phyloP scores from a whole-genome alignment of 2,888 invertebrate species.

The Ernsta delagoae region DNA sequence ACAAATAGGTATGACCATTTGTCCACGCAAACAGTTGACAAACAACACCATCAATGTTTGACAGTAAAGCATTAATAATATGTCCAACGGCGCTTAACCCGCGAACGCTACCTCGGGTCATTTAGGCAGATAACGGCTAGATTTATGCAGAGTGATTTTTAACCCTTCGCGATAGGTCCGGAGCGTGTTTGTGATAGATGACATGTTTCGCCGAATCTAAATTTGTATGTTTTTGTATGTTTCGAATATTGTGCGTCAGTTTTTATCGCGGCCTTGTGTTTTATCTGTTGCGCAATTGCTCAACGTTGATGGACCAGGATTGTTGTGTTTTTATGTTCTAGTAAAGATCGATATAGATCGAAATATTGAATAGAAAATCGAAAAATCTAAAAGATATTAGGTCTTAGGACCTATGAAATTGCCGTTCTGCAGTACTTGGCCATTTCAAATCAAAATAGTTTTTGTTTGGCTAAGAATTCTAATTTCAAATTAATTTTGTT shows the following conservation, averaged over 20 bases:
- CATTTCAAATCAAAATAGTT: no score
- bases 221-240: conserved; percentile 49
- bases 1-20: neutral
- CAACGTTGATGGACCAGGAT: conserved; percentile 48
- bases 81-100: conserved; percentile 50
- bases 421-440: no score
- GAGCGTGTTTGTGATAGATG: conserved; percentile 60
- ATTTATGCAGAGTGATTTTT: conserved; percentile 82
- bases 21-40: conserved; percentile 42
- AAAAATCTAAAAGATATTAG: no score
- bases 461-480: no score
- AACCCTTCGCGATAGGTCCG: conserved; percentile 67
- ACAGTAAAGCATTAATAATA: conserved; percentile 52
- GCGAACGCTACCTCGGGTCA: conserved; percentile 63
- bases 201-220: conserved; percentile 52
- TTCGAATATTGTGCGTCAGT: conserved; percentile 49
- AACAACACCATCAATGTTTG: conserved; percentile 56
- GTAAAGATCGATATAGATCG: no score
- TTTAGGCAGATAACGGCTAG: conserved; percentile 73
- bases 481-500: no score
- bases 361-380: no score
- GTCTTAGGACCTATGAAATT: no score
- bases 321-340: neutral
- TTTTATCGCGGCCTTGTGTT: conserved; percentile 45
- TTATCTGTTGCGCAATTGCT: conserved; percentile 46